Evolutionary conservation across 2,113 vertebrate genomes (phyloP).

Genomic region (Neopipo cinnamomea): DNA sequence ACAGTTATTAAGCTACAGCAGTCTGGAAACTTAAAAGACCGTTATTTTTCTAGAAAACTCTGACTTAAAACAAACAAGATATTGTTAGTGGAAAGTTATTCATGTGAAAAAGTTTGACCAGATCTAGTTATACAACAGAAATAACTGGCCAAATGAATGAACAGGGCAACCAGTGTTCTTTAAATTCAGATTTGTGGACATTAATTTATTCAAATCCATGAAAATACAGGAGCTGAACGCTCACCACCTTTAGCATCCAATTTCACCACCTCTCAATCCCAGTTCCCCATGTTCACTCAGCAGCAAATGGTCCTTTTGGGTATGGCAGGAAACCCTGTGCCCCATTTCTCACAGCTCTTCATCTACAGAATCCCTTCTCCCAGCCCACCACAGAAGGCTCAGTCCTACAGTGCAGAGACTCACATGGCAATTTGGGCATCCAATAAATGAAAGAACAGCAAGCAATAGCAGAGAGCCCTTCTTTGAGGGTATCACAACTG

Average conservation of each 20-base stretch:
- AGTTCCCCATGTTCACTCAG: neutral
- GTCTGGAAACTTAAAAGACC: neutral
- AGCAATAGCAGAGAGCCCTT: no score
- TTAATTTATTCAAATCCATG: neutral
- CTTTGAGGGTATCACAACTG: neutral
- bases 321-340: fast-evolving
- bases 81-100: neutral
- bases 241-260: neutral
- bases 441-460: fast-evolving
- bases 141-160: neutral
- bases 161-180: neutral
- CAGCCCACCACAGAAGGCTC: fast-evolving
- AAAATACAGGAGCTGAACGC: neutral
- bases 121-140: neutral
- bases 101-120: neutral
- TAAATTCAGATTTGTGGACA: neutral
- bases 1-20: neutral
- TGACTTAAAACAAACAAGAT: neutral
- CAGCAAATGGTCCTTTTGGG: neutral
- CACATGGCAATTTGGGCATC: neutral
- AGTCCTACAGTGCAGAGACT: no score
- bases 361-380: neutral
- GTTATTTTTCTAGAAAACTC: neutral
- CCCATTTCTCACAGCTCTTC: neutral
- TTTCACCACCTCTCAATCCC: neutral